These are phyloP conservation scores for Cantharis lateralis DNA, from an alignment of 2,888 invertebrate species.

Conservation along the genomic window DNA sequence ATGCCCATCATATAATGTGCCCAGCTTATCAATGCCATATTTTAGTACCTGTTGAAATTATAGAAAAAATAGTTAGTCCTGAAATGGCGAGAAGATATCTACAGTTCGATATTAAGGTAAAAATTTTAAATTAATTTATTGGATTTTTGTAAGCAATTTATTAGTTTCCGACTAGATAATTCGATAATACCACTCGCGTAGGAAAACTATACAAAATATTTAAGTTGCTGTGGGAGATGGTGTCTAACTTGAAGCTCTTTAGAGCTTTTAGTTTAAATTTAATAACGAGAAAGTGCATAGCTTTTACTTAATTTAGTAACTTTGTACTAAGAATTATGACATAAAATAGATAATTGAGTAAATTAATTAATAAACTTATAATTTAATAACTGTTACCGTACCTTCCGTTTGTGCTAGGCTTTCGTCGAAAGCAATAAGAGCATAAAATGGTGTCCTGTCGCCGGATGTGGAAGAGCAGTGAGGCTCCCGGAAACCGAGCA, in stretches of 20 bases:
- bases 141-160: neutral
- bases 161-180: neutral
- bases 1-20: constrained; percentile 68
- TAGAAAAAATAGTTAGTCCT: constrained; percentile 68
- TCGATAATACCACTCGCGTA: neutral
- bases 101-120: constrained; percentile 71
- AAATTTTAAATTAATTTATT: neutral
- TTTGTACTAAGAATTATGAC: neutral
- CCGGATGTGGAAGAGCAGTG: constrained; percentile 70
- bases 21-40: constrained; percentile 68
- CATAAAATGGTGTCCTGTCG: constrained; percentile 73
- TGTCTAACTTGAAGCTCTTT: neutral
- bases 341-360: constrained; percentile 2
- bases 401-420: constrained; percentile 57
- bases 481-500: constrained; percentile 63
- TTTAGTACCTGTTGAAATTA: constrained; percentile 68
- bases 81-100: constrained; percentile 68
- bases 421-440: constrained; percentile 72
- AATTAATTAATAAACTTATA: neutral
- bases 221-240: neutral
- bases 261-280: neutral
- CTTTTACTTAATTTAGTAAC: neutral
- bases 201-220: neutral
- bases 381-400: neutral
- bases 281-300: neutral